Percentiles rank a stretch among this genome's conserved stretches.
These are phyloP conservation scores for Hippopotamus amphibius DNA, from an alignment of 2,113 vertebrate species.

Conservation along the genomic window DNA sequence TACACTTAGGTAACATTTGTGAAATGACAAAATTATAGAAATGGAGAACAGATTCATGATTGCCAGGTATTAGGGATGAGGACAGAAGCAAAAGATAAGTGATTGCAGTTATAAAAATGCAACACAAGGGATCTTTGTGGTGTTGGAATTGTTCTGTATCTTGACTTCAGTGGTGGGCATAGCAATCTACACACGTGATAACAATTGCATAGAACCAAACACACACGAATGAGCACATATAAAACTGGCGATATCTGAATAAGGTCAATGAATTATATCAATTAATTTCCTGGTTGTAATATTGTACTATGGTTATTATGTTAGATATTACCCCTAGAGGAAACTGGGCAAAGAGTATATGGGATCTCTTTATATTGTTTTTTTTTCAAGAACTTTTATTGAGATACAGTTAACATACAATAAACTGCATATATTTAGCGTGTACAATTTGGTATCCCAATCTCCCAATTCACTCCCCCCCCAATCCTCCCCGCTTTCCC, in stretches of 20 bases:
- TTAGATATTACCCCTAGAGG: background rate
- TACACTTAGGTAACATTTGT: background rate
- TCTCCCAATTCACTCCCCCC: too few relatives aligned
- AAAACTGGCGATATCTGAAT: background rate
- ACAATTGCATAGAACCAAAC: background rate
- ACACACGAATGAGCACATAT: background rate
- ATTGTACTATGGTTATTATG: background rate
- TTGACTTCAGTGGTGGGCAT: background rate
- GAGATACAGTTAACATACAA: too few relatives aligned
- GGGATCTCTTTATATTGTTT: background rate
- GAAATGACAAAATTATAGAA: background rate
- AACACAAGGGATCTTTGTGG: background rate
- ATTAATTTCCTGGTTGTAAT: background rate
- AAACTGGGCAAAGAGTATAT: background rate
- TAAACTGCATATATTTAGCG: too few relatives aligned
- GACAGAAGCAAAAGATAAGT: background rate
- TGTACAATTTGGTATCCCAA: too few relatives aligned
- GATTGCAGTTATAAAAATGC: background rate
- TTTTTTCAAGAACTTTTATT: background rate
- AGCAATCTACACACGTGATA: background rate
- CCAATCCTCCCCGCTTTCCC: too few relatives aligned
- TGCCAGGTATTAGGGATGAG: background rate
- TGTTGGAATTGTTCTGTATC: background rate
- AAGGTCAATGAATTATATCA: background rate
- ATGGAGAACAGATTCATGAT: background rate